Base-by-base conservation (phyloP, 2,888 invertebrate genomes). In the Lathronympha strigana region DNA sequence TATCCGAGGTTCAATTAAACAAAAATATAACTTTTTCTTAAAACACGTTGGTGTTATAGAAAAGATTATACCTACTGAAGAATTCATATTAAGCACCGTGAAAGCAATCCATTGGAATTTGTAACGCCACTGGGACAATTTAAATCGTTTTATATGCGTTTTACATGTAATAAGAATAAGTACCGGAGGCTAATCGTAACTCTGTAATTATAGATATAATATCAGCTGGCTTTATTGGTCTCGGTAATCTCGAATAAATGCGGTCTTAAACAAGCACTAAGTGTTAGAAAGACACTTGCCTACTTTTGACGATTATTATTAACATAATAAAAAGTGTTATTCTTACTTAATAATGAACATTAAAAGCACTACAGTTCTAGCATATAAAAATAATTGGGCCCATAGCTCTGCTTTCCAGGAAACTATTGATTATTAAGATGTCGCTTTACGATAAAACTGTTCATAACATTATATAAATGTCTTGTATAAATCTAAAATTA, bases 71-170 rank as follows among this genome's bases (percentile, higher is more conserved):
- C 17, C 25, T 17, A 25, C 17, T 43, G 50, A 25, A 51, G 51
- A 31, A 58, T 57, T 25, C 40, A n/a, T 43, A 43, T 62, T 57
- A 58, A 58, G 15, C 33, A 5, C 43, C 51, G 36, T 58, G 51
- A 64, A 58, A 40, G 38, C 31, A 57, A 50, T 54, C 45, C 33
- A 5, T 25, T 45, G 45, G 36, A 57, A 57, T 45, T 1, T 45
- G 43, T 31, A 57, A 31, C 45, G 57, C 57, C 57, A 57, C 13
- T 28, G 57, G 31, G 57, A 57, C 28, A 43, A 28, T 45, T 57
- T 57, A 57, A 57, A 45, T 25, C 28, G n/a, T 57, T 57, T 57
- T 57, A 57, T 31, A 40, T 40, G 54, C 28, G n/a, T n/a, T n/a
- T n/a, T n/a, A n/a, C n/a, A n/a, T n/a, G n/a, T n/a, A n/a, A n/a